Conservation (phyloP, 2,888 invertebrate genomes). For the Lasioglossum malachurum region DNA sequence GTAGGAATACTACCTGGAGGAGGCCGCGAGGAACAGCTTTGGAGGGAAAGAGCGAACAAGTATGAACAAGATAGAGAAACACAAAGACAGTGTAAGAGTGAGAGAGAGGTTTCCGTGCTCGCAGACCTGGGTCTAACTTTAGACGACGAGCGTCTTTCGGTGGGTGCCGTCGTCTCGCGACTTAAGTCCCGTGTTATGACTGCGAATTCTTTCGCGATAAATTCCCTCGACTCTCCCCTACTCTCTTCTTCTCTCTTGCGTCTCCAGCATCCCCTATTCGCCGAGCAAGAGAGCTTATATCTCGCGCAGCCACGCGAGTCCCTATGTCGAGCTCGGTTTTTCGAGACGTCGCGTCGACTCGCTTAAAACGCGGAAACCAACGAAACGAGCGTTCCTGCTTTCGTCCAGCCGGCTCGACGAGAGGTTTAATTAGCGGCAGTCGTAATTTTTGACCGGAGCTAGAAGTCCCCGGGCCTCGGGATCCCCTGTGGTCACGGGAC, state of each 20-base stretch:
- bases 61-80: neutral
- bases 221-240: slow-evolving; percentile 40
- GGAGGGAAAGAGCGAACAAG: neutral
- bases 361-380: neutral
- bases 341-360: neutral
- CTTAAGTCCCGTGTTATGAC: slow-evolving; percentile 70
- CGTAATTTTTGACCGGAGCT: slow-evolving; percentile 51
- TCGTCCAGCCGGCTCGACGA: slow-evolving; percentile 12
- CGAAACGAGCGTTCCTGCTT: slow-evolving; percentile 17
- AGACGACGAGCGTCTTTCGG: slow-evolving; percentile 56
- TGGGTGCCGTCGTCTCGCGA: slow-evolving; percentile 38
- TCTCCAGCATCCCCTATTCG: neutral
- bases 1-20: neutral
- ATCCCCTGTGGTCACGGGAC: slow-evolving; percentile 3
- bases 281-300: neutral
- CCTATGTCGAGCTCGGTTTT: slow-evolving; percentile 14
- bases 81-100: neutral
- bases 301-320: neutral
- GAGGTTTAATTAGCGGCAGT: slow-evolving; percentile 55
- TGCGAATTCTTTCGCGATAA: slow-evolving; percentile 72
- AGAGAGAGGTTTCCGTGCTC: slow-evolving; percentile 4
- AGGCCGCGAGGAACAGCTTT: neutral
- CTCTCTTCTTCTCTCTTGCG: neutral
- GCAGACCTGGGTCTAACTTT: slow-evolving; percentile 60
- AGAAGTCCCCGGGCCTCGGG: neutral